Evolutionary conservation across 1,140 invertebrate species (phyloP), one percentile per base, ranked within the genome.

Genomic region (Caenorhabditis latens): DNA sequence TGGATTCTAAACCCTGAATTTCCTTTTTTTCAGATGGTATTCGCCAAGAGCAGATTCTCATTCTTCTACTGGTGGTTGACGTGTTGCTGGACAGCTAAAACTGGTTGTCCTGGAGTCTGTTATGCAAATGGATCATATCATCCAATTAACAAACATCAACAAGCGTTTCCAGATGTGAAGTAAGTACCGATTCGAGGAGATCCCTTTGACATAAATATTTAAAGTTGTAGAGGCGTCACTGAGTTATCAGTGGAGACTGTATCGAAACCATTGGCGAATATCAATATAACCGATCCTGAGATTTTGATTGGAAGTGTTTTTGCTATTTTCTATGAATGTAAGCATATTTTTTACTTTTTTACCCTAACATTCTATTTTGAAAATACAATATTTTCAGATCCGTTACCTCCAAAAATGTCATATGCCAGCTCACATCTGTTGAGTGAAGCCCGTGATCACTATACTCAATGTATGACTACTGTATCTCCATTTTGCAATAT

Each of bases 71-170:
- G 90, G 90, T 88, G 85, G 85, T 24, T 89, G 40, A 84, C 88
- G 9, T 83, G 86, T 11, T 75, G 89, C n/a, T 91, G 90, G 90
- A 91, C 90, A 42, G 75, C 90, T 24, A 48, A 79, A 50, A 67
- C 55, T 32, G 90, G 88, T 11, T 88, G 88, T 71, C 83, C 86
- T 42, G 90, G 90, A 48, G 87, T 91, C 13, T 91, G 90, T 61
- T 91, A 91, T 55, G 86, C 88, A 58, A 91, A 91, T 83, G 90
- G 91, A 65, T 57, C 91, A n/a, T 91, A 91, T 79, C 92, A 90
- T 75, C 90, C 90, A 48, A 55, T 71, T 6, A 88, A 91, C 40
- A 65, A 87, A 11, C 48, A 85, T 1, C 46, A 65, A 0, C 90
- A 90, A 86, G 53, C 75, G 48, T 86, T 86, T 71, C 86, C 86